Conservation (phyloP, 2,113 vertebrate species). For the Ranitomeya imitator region DNA sequence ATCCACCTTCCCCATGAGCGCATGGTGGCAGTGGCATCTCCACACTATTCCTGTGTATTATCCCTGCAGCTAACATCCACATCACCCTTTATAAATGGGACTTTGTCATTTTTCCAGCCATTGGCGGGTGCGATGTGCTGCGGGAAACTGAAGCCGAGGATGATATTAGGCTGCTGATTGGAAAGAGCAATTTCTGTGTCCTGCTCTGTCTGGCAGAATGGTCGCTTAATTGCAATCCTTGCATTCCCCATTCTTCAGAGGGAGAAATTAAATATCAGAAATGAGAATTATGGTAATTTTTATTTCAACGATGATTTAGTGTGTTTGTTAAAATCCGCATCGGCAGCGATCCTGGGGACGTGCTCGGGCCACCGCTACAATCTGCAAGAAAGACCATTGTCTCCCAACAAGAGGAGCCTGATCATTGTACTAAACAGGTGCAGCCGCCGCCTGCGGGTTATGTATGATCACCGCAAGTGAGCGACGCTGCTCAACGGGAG, state of each 20-base stretch:
- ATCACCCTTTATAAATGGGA: background rate
- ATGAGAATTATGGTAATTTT: slow-evolving; percentile 58
- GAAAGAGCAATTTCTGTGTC: slow-evolving; percentile 50
- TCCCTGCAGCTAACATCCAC: background rate
- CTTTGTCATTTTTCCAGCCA: background rate
- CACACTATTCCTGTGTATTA: background rate
- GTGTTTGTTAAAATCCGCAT: slow-evolving; percentile 55
- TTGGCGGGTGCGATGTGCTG: background rate
- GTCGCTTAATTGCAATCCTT: slow-evolving; percentile 53
- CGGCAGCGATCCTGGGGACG: slow-evolving; percentile 47
- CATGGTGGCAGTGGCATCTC: no score
- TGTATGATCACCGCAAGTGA: slow-evolving; percentile 9
- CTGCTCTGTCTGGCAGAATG: slow-evolving; percentile 55
- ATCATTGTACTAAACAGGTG: slow-evolving; percentile 37
- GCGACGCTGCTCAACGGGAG: background rate
- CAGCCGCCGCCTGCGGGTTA: slow-evolving; percentile 5
- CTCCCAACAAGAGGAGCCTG: slow-evolving; percentile 34
- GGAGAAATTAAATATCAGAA: slow-evolving; percentile 57
- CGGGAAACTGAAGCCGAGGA: slow-evolving; percentile 25
- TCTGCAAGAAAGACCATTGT: slow-evolving; percentile 37
- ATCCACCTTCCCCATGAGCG: no score
- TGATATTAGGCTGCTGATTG: slow-evolving; percentile 52
- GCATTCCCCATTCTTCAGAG: slow-evolving; percentile 45
- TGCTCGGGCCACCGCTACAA: background rate
- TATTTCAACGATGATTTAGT: slow-evolving; percentile 52